These are phyloP conservation scores for Harpalus rufipes DNA, from an alignment of 2,888 invertebrate species.

Conservation along the genomic window DNA sequence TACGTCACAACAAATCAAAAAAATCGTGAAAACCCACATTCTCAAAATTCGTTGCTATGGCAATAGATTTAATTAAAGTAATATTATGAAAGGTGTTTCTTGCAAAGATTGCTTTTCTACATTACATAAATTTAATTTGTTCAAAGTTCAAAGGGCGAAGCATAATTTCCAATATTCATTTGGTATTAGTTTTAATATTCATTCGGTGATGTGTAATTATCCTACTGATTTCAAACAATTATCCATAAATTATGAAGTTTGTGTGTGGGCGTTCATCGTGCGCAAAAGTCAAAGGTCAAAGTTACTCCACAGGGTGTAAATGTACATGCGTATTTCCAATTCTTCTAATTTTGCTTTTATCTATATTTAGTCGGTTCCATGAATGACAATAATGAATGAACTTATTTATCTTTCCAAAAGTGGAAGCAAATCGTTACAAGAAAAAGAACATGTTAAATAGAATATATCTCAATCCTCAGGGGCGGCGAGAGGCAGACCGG, in stretches of 20 bases:
- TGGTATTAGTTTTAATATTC: slow-evolving; percentile 13
- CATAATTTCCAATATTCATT: slow-evolving; percentile 18
- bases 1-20: too few species aligned
- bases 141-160: neutral
- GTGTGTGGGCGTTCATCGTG: neutral
- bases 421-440: neutral
- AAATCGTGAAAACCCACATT: too few species aligned
- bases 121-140: neutral
- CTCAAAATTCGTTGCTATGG: too few species aligned
- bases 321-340: neutral
- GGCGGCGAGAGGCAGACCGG: too few species aligned
- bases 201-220: slow-evolving; percentile 18
- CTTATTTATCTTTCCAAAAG: neutral
- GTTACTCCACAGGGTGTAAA: slow-evolving; percentile 13
- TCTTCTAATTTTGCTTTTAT: neutral
- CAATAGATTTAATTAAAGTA: too few species aligned
- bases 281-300: slow-evolving; percentile 33
- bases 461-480: too few species aligned
- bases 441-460: too few species aligned
- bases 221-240: slow-evolving; percentile 39
- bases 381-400: neutral
- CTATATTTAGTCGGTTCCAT: neutral
- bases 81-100: too few species aligned
- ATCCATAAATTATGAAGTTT: slow-evolving; percentile 44
- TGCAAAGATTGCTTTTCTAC: neutral